Conservation (phyloP, 2,888 invertebrate species). For the Cybosia mesomella region DNA sequence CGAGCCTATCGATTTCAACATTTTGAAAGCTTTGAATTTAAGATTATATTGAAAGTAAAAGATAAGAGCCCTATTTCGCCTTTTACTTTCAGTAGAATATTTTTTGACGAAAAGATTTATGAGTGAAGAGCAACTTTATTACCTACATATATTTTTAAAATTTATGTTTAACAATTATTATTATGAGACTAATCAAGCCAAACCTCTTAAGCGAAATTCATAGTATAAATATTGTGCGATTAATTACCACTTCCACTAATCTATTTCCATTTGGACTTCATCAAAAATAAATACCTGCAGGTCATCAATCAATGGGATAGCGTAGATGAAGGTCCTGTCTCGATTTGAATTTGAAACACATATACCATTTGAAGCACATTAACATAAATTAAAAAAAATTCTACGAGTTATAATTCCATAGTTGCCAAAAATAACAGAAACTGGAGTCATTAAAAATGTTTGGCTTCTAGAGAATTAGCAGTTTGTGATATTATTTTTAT, state of each 20-base stretch:
- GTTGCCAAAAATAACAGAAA: not conserved
- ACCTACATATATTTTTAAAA: too few species aligned
- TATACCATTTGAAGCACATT: not conserved
- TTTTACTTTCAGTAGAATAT: too few species aligned
- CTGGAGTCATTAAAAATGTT: not conserved
- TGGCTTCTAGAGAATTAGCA: not conserved
- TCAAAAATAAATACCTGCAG: not conserved
- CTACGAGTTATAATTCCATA: not conserved
- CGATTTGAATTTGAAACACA: not conserved
- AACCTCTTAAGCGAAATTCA: too few species aligned
- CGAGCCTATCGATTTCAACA: too few species aligned
- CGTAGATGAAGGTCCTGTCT: not conserved
- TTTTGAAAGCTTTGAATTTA: too few species aligned
- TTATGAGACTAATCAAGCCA: too few species aligned
- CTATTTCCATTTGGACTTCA: not conserved
- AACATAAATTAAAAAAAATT: not conserved
- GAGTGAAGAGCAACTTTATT: too few species aligned
- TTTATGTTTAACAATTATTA: too few species aligned
- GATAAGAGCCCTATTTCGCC: too few species aligned
- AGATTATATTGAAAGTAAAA: too few species aligned
- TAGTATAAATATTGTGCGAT: too few species aligned
- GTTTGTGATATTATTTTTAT: not conserved
- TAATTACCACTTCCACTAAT: not conserved
- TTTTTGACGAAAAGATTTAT: too few species aligned
- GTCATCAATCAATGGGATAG: not conserved